Conservation (phyloP, 2,797 vertebrate species). For the Sebastes umbrosus region DNA sequence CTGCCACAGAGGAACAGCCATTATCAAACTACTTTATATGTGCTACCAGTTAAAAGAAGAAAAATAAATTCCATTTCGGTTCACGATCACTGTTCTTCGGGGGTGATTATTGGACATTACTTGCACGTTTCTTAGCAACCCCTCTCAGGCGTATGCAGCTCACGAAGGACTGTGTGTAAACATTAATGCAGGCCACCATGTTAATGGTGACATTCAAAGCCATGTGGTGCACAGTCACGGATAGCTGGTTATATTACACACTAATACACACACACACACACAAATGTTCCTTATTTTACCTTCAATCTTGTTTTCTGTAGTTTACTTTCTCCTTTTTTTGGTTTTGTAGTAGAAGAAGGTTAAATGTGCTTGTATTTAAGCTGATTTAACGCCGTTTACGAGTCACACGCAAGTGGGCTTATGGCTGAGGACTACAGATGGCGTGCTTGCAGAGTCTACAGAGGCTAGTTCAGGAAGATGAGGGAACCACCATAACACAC, state of each 20-base stretch:
- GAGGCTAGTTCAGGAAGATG: conserved; percentile 49
- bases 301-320: background rate
- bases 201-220: conserved; percentile 37
- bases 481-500: conserved; percentile 33
- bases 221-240: conserved; percentile 38
- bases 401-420: conserved; percentile 59
- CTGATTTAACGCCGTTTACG: conserved; percentile 59
- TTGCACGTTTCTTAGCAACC: conserved; percentile 26
- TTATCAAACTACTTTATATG: background rate
- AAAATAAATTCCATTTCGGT: background rate
- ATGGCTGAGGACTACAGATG: conserved; percentile 74
- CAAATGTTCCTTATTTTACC: background rate
- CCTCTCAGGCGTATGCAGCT: background rate
- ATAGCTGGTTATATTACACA: background rate
- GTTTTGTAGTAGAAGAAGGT: conserved; percentile 28
- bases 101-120: background rate
- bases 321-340: background rate
- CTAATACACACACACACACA: background rate
- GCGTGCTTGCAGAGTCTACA: conserved; percentile 52
- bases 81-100: background rate
- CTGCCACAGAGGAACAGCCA: too few relatives aligned
- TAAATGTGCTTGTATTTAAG: conserved; percentile 55
- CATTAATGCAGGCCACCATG: conserved; percentile 20
- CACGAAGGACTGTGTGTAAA: conserved; percentile 30
- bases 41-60: background rate